Percentiles rank a stretch among this genome's conserved stretches.
phyloP scores from a whole-genome alignment of 2,888 invertebrate species.

The Chloromyia formosa region DNA sequence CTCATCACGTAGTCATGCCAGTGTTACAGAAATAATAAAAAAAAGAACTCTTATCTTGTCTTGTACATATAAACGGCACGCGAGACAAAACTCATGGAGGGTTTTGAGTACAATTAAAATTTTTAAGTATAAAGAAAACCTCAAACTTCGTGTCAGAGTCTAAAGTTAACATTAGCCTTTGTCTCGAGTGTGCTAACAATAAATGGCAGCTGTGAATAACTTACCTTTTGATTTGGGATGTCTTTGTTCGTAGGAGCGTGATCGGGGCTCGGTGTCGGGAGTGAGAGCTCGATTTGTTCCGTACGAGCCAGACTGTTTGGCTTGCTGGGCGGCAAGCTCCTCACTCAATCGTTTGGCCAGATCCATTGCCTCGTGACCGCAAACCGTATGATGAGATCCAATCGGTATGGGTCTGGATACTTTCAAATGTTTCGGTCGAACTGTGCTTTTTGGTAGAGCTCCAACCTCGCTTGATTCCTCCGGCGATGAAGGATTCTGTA shows the following conservation, averaged over 20 bases:
- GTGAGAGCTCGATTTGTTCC: constrained; percentile 63
- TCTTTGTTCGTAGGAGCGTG: constrained; percentile 75
- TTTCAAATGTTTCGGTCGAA: constrained; percentile 64
- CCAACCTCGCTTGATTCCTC: constrained; percentile 54
- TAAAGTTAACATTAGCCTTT: not conserved
- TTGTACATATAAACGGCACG: constrained; percentile 14
- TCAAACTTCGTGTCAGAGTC: constrained; percentile 15
- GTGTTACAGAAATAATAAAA: constrained; percentile 25
- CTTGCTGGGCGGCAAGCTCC: constrained; percentile 66
- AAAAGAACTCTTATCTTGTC: no score
- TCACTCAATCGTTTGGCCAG: constrained; percentile 76
- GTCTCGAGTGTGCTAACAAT: not conserved
- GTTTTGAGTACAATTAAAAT: not conserved
- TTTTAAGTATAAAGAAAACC: constrained; percentile 14
- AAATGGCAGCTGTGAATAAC: constrained; percentile 23
- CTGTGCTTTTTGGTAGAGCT: constrained; percentile 58
- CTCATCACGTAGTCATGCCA: constrained; percentile 36
- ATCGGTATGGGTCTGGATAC: constrained; percentile 81
- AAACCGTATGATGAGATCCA: constrained; percentile 74
- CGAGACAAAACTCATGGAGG: constrained; percentile 11
- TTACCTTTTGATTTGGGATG: constrained; percentile 62
- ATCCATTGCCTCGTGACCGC: constrained; percentile 82
- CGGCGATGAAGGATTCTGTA: constrained; percentile 48
- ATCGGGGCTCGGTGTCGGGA: constrained; percentile 70
- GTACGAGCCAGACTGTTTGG: constrained; percentile 55